These are phyloP conservation scores for Xenus cinereus DNA, from an alignment of 2,113 vertebrate species.

Conservation along the genomic window DNA sequence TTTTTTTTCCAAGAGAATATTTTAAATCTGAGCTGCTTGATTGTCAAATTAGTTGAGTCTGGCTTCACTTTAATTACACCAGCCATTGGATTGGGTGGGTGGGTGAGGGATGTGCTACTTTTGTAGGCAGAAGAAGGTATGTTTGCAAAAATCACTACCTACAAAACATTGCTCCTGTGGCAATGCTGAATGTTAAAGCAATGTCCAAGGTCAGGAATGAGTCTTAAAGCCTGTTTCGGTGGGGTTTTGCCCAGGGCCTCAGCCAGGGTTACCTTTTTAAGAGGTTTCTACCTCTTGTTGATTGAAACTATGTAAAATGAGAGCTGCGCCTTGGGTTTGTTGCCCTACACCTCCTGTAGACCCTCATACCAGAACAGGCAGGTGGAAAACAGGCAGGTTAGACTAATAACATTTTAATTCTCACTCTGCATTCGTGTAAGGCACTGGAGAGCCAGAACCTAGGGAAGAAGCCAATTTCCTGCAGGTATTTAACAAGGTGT, in stretches of 20 bases:
- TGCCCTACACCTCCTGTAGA: neutral
- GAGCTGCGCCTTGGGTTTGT: neutral
- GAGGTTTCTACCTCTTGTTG: neutral
- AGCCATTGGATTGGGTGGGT: neutral
- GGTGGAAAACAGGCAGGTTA: neutral
- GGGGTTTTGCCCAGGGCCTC: neutral
- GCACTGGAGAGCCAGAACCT: neutral
- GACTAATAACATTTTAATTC: neutral
- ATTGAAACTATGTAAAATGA: neutral
- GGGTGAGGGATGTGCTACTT: neutral
- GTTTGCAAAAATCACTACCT: neutral
- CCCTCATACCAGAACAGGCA: neutral
- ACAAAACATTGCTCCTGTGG: neutral
- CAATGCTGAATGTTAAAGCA: neutral
- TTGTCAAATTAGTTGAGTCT: constrained; percentile 53
- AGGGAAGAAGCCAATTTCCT: constrained; percentile 19
- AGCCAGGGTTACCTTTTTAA: neutral
- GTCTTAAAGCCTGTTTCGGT: neutral
- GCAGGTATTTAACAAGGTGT: constrained; percentile 19
- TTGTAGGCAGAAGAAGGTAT: neutral
- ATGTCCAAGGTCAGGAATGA: neutral
- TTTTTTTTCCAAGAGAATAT: neutral
- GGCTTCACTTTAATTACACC: constrained; percentile 28
- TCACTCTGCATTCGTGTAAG: fast-evolving
- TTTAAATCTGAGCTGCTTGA: constrained; percentile 31